A percentile compares a stretch with the other conserved stretches of the same genome.
phyloP scores from a whole-genome alignment of 2,113 vertebrate genomes.

The Holacanthus passer region DNA sequence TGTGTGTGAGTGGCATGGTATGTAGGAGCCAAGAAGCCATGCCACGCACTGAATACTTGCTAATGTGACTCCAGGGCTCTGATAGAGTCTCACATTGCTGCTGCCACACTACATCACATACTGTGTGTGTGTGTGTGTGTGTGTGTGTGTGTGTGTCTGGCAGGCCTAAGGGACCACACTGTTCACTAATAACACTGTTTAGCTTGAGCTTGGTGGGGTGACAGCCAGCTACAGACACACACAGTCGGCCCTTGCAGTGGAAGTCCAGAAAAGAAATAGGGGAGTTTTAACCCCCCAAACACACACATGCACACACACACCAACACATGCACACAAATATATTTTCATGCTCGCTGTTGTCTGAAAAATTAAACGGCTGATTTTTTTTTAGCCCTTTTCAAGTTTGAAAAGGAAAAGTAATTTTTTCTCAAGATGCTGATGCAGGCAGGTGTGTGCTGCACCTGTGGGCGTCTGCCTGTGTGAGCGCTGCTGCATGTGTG shows the following conservation, averaged over 20 bases:
- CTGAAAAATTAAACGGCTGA: background rate
- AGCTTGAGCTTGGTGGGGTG: slow-evolving; percentile 43
- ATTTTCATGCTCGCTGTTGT: background rate
- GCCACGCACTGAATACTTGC: slow-evolving; percentile 59
- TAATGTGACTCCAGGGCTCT: slow-evolving; percentile 68
- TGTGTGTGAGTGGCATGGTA: slow-evolving; percentile 23
- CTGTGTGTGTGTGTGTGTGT: slow-evolving; percentile 39
- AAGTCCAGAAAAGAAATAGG: background rate
- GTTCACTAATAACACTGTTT: slow-evolving; percentile 68
- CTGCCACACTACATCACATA: slow-evolving; percentile 50
- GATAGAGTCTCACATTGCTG: slow-evolving; percentile 67
- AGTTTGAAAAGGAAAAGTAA: slow-evolving; percentile 4
- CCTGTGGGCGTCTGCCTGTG: slow-evolving; percentile 19
- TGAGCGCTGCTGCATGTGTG: background rate
- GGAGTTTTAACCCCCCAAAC: background rate
- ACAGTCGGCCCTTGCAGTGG: background rate
- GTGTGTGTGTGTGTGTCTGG: slow-evolving; percentile 41
- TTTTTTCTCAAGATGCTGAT: slow-evolving; percentile 17
- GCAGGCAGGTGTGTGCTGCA: slow-evolving; percentile 46
- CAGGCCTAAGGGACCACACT: slow-evolving; percentile 62
- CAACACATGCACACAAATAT: background rate
- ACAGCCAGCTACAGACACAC: slow-evolving; percentile 27
- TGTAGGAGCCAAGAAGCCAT: slow-evolving; percentile 60
- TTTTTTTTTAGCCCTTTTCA: slow-evolving; percentile 12
- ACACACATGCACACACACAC: background rate